A percentile compares a stretch with the other conserved stretches of the same genome.
Conservation (phyloP, 1,140 invertebrate species). For the Drosophila tani region DNA sequence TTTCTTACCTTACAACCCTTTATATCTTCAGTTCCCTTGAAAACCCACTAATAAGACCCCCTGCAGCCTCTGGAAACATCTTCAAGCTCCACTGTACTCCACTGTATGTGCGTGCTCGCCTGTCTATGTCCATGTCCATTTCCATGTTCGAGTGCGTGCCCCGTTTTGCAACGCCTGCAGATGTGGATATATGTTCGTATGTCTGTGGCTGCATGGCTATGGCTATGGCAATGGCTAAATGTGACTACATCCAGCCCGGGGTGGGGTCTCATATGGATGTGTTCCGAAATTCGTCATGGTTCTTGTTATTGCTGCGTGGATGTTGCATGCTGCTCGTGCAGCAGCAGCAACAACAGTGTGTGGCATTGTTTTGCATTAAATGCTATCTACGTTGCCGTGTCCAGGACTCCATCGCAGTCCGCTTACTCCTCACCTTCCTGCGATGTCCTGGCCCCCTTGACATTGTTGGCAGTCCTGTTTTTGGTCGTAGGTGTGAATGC, state of each 20-base stretch:
- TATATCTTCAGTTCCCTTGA: too few relatives aligned
- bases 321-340: conserved; percentile 31
- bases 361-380: conserved; percentile 75
- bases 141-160: conserved; percentile 54
- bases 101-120: conserved; percentile 25
- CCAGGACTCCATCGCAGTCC: conserved; percentile 24
- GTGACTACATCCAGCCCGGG: conserved; percentile 5
- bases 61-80: neutral
- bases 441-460: neutral
- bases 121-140: conserved; percentile 24
- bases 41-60: too few relatives aligned
- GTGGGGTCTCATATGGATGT: too few relatives aligned
- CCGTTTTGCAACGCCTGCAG: conserved; percentile 77
- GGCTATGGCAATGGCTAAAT: conserved; percentile 9
- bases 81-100: neutral
- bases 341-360: conserved; percentile 31
- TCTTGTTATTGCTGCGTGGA: conserved; percentile 8
- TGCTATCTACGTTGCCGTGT: conserved; percentile 71
- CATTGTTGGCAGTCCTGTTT: conserved; percentile 55
- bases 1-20: too few relatives aligned
- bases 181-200: conserved; percentile 51
- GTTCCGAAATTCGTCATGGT: conserved; percentile 69
- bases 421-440: neutral
- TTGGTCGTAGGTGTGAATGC: conserved; percentile 77
- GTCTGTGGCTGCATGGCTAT: conserved; percentile 18